Base-by-base conservation (phyloP, 2,888 invertebrate genomes). In the Scotopteryx bipunctaria region DNA sequence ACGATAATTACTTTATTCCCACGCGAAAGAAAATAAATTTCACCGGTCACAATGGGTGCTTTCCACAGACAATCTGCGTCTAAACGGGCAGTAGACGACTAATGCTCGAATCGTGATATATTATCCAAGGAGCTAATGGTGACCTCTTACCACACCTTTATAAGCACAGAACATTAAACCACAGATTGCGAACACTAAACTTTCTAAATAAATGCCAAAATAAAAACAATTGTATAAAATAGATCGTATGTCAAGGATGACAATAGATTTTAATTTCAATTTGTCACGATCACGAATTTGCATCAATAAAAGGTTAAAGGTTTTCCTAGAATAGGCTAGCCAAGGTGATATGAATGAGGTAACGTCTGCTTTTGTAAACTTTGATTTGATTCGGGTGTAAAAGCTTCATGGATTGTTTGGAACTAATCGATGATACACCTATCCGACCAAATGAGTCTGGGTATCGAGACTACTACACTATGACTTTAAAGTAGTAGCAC, bases 171-270 rank as follows among this genome's bases (percentile, higher is more conserved):
- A 56, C 47, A 60, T 59, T 53, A 57, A 57, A 47, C 29, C 50
- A 43, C 47, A 44, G 46, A 48, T 52, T 51, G 48, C 47, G 51
- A 57, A n/a, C n/a, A 52, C 36, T 35, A 67, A 60, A 75, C 80
- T 78, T 78, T 82, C 77, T 76, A 76, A 77, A 63, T 61, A 70
- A 73, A 77, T 73, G 70, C 69, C 69, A 62, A 70, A 66, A 64
- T 66, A 70, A 64, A 69, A 51, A 55, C 55, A 65, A 78, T 78
- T 80, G 78, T 83, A 77, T 80, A 73, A 83, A 76, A 74, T 71
- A 66, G 76, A 79, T 71, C 77, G 73, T 75, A 83, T 81, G 83
- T 83, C 86, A 86, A 86, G 86, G 83, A 82, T 82, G 69, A 64
- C 63, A 72, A 76, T 71, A 69, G 73, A 72, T 76, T 78, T 81